Base-by-base conservation (phyloP, 2,113 vertebrate genomes). In the Rhabdomys dilectus region DNA sequence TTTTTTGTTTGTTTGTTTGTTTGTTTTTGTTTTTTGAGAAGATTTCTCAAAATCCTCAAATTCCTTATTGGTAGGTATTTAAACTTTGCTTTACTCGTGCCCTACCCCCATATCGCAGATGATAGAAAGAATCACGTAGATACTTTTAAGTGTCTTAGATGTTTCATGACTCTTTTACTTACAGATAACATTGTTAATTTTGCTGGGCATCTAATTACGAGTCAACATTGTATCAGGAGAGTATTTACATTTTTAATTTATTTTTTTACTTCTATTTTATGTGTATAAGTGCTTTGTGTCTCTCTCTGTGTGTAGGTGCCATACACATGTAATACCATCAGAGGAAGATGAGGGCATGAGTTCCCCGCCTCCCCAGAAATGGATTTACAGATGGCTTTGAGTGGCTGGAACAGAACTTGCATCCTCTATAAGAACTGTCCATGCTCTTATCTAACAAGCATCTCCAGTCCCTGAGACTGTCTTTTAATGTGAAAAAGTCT, bases 21-120 rank as follows among this genome's bases (percentile, higher is more conserved):
- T n/a, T n/a, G n/a, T 16, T 13, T 5, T 36, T 66, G 11, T 10
- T 5, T 26, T 96, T 89, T 90, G 24, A 56, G 12, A 53, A 85
- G 85, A 82, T 16, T 84, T 91, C 11, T 82, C n/a, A 66, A 94
- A 93, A 85, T 88, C 87, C 21, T 92, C 34, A 78, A 70, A 62
- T 77, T 86, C 15, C 0, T 81, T 36, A 64, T 56, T 88, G 60
- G 24, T 5, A 78, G 26, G 36, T 88, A 6, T 90, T 22, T 72
- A 73, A n/a, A 51, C 56, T 42, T 60, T 58, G 89, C 34, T 85
- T 88, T 90, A 11, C 21, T 19, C 45, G 5, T 45, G 45, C 21
- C 53, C 34, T 0, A 82, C 10, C 11, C 64, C 26, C 64, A 3
- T 9, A 72, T 48, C 13, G 42, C 56, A 51, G 56, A 66, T 39